Percentiles rank a stretch among this genome's conserved stretches.
Evolutionary conservation across 2,113 vertebrate species (phyloP).

Genomic region (Melanostigma gelatinosum): DNA sequence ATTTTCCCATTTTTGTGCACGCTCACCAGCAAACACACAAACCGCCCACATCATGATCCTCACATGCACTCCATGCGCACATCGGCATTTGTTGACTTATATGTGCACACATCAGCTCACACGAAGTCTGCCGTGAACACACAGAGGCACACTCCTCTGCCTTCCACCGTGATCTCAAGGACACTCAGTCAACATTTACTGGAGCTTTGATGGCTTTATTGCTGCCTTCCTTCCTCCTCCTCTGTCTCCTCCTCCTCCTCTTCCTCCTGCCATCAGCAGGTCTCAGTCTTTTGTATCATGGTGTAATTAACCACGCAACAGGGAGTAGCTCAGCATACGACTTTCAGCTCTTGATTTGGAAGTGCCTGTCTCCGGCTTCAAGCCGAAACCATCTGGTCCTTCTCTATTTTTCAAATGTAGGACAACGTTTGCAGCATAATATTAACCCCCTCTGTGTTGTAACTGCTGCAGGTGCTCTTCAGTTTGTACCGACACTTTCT

Average conservation of each 20-base stretch:
- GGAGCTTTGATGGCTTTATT: conserved; percentile 74
- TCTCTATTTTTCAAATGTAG: conserved; percentile 16
- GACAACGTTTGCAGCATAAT: conserved; percentile 33
- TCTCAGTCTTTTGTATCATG: conserved; percentile 58
- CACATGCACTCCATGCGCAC: background rate
- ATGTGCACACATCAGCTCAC: conserved; percentile 27
- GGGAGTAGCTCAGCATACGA: conserved; percentile 64
- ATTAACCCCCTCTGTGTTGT: conserved; percentile 5
- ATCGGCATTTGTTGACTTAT: conserved; percentile 1
- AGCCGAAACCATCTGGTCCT: conserved; percentile 64
- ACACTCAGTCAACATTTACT: conserved; percentile 80
- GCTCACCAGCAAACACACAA: background rate
- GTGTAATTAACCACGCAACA: conserved; percentile 76
- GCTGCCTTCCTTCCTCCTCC: conserved; percentile 46
- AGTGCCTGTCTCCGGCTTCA: conserved; percentile 30
- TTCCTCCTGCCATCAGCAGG: conserved; percentile 64
- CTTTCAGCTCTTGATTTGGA: conserved; percentile 55
- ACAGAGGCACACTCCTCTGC: conserved; percentile 27
- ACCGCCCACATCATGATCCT: background rate
- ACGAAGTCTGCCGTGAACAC: conserved; percentile 16
- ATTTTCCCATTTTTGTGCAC: conserved; percentile 19
- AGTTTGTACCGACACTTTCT: background rate
- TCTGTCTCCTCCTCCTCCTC: conserved; percentile 29
- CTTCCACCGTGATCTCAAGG: conserved; percentile 73
- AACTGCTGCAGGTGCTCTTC: conserved; percentile 16